Evolutionary conservation across 2,888 invertebrate genomes (phyloP).

Genomic region (Drosophila algonquin): DNA sequence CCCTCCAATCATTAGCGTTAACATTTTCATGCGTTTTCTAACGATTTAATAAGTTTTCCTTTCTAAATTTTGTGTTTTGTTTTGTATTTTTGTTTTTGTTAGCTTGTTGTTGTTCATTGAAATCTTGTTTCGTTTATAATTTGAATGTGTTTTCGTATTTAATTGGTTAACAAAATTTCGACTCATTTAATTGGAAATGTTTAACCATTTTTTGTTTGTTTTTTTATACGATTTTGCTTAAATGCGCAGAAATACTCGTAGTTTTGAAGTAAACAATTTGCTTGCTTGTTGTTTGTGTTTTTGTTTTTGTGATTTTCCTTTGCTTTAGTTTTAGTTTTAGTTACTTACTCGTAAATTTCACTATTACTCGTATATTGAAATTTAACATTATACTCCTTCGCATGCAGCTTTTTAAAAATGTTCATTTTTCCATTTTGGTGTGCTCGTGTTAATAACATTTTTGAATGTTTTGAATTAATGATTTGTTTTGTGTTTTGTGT

Average conservation of each 20-base stretch:
- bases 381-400: conserved; percentile 50
- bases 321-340: conserved; percentile 33
- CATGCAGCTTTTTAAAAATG: conserved; percentile 55
- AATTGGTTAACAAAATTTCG: conserved; percentile 42
- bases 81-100: conserved; percentile 35
- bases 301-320: conserved; percentile 12
- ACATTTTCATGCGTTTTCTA: conserved; percentile 36
- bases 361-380: conserved; percentile 54
- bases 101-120: conserved; percentile 21
- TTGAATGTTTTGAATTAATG: conserved; percentile 29
- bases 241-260: conserved; percentile 70
- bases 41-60: conserved; percentile 28
- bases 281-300: conserved; percentile 9
- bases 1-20: conserved; percentile 28
- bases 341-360: conserved; percentile 41
- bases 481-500: conserved; percentile 17
- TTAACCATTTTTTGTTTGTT: conserved; percentile 32
- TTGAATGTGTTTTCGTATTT: conserved; percentile 19
- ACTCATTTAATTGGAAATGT: conserved; percentile 27
- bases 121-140: conserved; percentile 19
- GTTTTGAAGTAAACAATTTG: conserved; percentile 67
- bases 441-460: conserved; percentile 51
- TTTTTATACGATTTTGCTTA: conserved; percentile 58
- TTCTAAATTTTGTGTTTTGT: conserved; percentile 24
- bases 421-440: conserved; percentile 28